phyloP scores from a whole-genome alignment of 2,797 vertebrate genomes.

The Harpagifer antarcticus region DNA sequence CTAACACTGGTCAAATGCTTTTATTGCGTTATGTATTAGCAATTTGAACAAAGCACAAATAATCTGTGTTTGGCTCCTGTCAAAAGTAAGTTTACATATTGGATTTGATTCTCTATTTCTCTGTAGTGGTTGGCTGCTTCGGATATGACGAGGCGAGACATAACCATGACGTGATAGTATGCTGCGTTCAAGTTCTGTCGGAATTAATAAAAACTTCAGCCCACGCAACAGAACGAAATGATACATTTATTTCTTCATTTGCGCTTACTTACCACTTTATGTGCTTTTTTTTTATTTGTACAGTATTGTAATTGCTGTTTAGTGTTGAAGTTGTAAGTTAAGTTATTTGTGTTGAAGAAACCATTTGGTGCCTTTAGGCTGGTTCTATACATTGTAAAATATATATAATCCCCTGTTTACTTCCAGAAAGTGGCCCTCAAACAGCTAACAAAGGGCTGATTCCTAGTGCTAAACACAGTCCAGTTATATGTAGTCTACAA shows the following conservation, averaged over 20 bases:
- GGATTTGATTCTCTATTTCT: neutral
- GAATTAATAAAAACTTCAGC: neutral
- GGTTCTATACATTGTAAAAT: neutral
- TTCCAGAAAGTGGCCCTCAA: neutral
- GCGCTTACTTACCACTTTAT: neutral
- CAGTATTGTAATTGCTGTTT: neutral
- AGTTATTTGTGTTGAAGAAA: neutral
- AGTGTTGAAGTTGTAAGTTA: neutral
- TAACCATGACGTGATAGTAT: neutral
- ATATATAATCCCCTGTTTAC: neutral
- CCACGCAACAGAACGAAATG: neutral
- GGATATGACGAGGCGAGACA: neutral
- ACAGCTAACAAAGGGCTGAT: neutral
- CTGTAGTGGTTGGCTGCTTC: too few relatives aligned
- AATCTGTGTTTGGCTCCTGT: neutral
- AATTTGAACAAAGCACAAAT: neutral
- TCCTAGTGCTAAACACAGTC: neutral
- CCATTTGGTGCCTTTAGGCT: neutral
- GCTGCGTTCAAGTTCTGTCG: conserved; percentile 1
- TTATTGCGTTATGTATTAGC: neutral
- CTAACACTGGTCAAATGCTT: neutral
- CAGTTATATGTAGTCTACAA: neutral
- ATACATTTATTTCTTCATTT: neutral
- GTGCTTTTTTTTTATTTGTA: neutral
- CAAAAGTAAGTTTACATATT: neutral